A percentile compares a stretch with the other conserved stretches of the same genome.
These are phyloP conservation scores for Brachyhypopomus gauderio DNA, from an alignment of 2,113 vertebrate genomes.

Conservation along the genomic window DNA sequence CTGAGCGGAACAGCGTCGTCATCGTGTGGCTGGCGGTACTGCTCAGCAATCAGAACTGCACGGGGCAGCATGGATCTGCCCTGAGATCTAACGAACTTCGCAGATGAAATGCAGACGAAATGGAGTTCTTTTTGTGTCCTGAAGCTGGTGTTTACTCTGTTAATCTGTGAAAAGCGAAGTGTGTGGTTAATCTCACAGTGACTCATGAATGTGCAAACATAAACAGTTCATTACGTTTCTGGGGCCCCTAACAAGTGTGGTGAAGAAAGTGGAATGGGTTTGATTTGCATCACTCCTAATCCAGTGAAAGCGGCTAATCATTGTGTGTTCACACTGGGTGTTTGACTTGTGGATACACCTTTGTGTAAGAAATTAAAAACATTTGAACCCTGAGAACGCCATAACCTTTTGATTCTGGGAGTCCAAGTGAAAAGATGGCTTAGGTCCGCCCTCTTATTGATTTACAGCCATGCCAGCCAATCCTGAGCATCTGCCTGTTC, in stretches of 20 bases:
- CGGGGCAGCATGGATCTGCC: neutral
- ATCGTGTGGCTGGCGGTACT: neutral
- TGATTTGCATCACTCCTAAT: constrained; percentile 2
- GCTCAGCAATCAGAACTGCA: neutral
- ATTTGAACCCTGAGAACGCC: too few species aligned
- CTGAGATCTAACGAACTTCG: neutral
- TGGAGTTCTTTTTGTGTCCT: neutral
- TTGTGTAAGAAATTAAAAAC: too few species aligned
- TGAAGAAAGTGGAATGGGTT: neutral
- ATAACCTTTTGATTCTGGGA: too few species aligned
- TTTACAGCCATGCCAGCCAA: too few species aligned
- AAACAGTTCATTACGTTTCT: neutral
- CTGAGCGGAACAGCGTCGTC: neutral
- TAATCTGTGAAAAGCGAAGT: neutral
- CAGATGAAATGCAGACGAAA: neutral
- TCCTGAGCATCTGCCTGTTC: too few species aligned
- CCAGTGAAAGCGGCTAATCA: neutral
- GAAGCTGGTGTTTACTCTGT: neutral
- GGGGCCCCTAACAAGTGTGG: neutral
- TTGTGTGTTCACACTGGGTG: neutral
- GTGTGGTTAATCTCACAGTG: neutral
- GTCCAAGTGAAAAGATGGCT: too few species aligned
- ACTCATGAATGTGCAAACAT: constrained; percentile 24
- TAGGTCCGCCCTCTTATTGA: too few species aligned
- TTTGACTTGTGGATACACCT: neutral